Evolutionary conservation across 2,797 vertebrate genomes (phyloP).

Genomic region (Phataginus tetradactyla): DNA sequence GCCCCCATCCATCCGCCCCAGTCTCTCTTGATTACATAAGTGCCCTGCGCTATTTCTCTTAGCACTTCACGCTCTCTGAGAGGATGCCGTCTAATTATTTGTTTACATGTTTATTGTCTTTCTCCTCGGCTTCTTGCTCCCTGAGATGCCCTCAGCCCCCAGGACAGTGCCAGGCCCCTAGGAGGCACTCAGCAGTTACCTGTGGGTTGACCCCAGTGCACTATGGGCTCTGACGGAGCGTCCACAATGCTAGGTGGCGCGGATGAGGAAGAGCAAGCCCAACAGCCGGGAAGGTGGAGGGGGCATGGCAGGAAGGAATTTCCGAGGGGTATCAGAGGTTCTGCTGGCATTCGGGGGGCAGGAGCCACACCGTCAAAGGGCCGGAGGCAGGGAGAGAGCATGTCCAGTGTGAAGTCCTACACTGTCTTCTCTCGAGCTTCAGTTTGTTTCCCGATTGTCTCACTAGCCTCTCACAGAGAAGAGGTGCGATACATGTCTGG

Average conservation of each 20-base stretch:
- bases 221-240: not conserved
- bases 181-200: not conserved
- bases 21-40: not conserved
- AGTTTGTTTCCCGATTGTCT: not conserved
- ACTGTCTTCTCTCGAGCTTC: not conserved
- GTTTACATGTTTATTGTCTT: constrained; percentile 39
- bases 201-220: not conserved
- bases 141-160: not conserved
- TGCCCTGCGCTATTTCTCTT: not conserved
- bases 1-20: not conserved
- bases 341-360: not conserved
- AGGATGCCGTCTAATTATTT: constrained; percentile 55
- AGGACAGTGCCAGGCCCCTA: not conserved
- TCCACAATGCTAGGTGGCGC: not conserved
- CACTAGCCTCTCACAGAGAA: not conserved
- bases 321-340: not conserved
- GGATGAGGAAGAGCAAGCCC: not conserved
- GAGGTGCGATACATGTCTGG: not conserved
- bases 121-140: not conserved
- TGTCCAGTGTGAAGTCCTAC: not conserved
- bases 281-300: not conserved
- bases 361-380: not conserved
- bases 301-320: not conserved
- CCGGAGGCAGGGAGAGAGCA: not conserved
- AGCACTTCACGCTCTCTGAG: not conserved